Evolutionary conservation across 1,140 invertebrate genomes (phyloP).

Genomic region (Chymomyza costata): DNA sequence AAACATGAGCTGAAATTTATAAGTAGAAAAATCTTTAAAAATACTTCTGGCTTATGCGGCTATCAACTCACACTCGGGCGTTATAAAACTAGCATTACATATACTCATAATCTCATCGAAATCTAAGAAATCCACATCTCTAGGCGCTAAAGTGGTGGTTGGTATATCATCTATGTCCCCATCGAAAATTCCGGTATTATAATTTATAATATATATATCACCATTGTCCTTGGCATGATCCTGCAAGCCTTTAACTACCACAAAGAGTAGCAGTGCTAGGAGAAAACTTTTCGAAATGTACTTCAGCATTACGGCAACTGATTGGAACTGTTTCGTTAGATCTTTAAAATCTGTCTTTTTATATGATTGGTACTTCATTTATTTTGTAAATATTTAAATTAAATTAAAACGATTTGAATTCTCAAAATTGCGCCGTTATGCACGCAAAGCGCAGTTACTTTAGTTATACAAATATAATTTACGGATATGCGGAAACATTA

Average conservation of each 20-base stretch:
- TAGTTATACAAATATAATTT: slow-evolving; percentile 23
- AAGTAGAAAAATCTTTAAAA: neutral
- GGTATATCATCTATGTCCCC: slow-evolving; percentile 56
- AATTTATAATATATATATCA: slow-evolving; percentile 56
- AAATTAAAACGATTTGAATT: slow-evolving; percentile 4
- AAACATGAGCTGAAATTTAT: slow-evolving; percentile 42
- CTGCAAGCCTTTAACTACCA: slow-evolving; percentile 8
- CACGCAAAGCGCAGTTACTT: slow-evolving; percentile 34
- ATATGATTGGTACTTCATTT: no score
- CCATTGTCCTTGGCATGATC: slow-evolving; percentile 55
- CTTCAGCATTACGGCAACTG: no score
- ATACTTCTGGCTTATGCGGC: neutral
- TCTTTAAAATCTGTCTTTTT: slow-evolving; percentile 11
- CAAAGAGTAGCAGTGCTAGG: slow-evolving; percentile 1
- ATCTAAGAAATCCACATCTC: slow-evolving; percentile 39
- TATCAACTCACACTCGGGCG: slow-evolving; percentile 46
- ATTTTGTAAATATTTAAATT: neutral
- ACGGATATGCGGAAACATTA: slow-evolving; percentile 28
- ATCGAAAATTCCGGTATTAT: slow-evolving; percentile 57
- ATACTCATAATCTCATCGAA: slow-evolving; percentile 37
- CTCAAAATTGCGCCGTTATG: no score
- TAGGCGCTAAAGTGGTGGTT: slow-evolving; percentile 39
- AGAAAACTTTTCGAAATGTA: no score
- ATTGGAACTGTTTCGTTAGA: no score
- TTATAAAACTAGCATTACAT: slow-evolving; percentile 67